These are phyloP conservation scores for Dorcus parallelipipedus DNA, from an alignment of 2,888 invertebrate species.

Conservation along the genomic window DNA sequence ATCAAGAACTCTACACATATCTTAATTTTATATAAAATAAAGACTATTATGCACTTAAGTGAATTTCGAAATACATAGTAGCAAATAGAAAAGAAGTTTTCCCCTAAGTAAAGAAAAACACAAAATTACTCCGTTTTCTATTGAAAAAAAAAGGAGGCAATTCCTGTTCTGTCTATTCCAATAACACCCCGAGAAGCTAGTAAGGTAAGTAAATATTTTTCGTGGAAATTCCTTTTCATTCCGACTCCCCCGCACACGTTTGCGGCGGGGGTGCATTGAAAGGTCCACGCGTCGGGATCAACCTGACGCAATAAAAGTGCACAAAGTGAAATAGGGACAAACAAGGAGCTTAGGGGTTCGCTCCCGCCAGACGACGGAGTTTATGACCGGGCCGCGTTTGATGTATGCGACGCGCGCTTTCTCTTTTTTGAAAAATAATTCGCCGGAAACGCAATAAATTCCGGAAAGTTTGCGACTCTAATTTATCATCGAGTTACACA, in stretches of 20 bases:
- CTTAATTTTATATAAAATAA: too few species aligned
- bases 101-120: too few species aligned
- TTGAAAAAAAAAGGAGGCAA: too few species aligned
- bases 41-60: too few species aligned
- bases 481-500: too few species aligned
- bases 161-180: background rate
- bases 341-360: constrained; percentile 11
- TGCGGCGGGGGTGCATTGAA: constrained; percentile 12
- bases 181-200: background rate
- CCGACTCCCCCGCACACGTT: constrained; percentile 2
- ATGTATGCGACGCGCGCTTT: background rate
- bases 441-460: background rate
- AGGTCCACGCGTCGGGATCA: constrained; percentile 18
- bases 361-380: constrained; percentile 3
- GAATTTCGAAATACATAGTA: too few species aligned
- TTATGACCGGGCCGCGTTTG: constrained; percentile 16
- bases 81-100: too few species aligned
- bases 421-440: too few species aligned
- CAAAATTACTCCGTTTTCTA: too few species aligned
- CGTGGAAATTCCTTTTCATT: constrained; percentile 12
- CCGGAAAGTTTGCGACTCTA: too few species aligned
- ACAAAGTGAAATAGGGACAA: constrained; percentile 25
- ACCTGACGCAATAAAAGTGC: constrained; percentile 24
- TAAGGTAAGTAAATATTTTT: constrained; percentile 12
- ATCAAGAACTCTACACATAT: too few species aligned